Evolutionary conservation across 2,888 invertebrate genomes (phyloP).

Genomic region (Ornithoptera priamus): DNA sequence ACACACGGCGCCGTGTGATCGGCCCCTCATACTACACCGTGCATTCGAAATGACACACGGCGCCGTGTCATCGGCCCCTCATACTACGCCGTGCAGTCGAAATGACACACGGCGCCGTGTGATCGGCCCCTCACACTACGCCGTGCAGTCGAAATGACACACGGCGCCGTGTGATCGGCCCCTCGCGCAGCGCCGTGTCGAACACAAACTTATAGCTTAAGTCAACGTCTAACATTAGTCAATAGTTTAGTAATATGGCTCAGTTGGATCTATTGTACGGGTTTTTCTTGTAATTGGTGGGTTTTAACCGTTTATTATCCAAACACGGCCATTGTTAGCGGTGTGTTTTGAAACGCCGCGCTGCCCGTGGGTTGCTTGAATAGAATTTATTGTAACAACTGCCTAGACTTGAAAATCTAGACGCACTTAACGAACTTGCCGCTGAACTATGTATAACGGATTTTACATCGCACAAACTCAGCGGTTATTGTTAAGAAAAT

Average conservation of each 20-base stretch:
- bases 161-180: no score
- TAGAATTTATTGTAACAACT: not conserved
- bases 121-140: no score
- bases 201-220: no score
- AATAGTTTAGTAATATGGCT: slow-evolving; percentile 18
- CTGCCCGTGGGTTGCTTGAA: not conserved
- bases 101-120: no score
- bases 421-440: not conserved
- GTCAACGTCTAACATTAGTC: not conserved
- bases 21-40: no score
- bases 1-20: no score
- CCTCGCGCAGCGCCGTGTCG: no score
- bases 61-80: no score
- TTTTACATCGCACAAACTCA: not conserved
- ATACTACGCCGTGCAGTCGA: no score
- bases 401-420: not conserved
- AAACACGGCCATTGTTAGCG: slow-evolving; percentile 41
- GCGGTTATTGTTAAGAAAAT: no score
- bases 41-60: no score
- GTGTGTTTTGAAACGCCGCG: slow-evolving; percentile 31
- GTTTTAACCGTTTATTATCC: slow-evolving; percentile 37
- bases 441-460: not conserved
- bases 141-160: no score
- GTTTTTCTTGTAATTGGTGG: slow-evolving; percentile 39
- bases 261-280: slow-evolving; percentile 29